A percentile compares a stretch with the other conserved stretches of the same genome.
These are phyloP conservation scores for Eumacrocentrus americanus DNA, from an alignment of 2,888 invertebrate species.

Conservation along the genomic window DNA sequence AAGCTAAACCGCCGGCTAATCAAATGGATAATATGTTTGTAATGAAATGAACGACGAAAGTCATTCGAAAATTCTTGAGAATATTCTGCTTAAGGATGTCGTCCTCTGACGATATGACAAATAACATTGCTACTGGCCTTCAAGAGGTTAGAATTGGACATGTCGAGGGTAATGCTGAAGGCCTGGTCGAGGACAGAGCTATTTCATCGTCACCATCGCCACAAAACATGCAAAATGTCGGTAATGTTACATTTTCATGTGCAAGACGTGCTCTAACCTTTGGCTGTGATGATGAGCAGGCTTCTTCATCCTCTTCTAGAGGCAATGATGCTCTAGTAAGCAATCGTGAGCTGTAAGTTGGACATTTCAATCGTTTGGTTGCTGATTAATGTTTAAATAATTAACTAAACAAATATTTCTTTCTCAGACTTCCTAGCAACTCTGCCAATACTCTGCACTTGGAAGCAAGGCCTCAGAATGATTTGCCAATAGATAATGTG, in stretches of 20 bases:
- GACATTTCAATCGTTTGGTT: slow-evolving; percentile 2
- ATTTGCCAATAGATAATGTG: slow-evolving; percentile 42
- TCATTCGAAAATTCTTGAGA: slow-evolving; percentile 31
- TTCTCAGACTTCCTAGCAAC: slow-evolving; percentile 51
- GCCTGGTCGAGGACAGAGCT: slow-evolving; percentile 33
- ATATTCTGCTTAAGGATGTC: slow-evolving; percentile 49
- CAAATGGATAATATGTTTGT: not conserved
- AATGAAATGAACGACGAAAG: not conserved
- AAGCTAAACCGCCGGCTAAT: no score
- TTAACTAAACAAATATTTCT: not conserved
- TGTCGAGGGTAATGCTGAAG: not conserved
- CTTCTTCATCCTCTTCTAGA: slow-evolving; percentile 41
- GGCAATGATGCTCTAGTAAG: slow-evolving; percentile 23
- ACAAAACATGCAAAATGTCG: slow-evolving; percentile 48
- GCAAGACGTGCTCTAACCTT: slow-evolving; percentile 49
- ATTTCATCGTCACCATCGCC: slow-evolving; percentile 42
- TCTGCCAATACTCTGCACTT: slow-evolving; percentile 46
- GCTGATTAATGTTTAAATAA: not conserved
- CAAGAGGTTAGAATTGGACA: slow-evolving; percentile 38
- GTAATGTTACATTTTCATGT: slow-evolving; percentile 46
- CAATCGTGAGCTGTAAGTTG: slow-evolving; percentile 46
- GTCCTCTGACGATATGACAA: slow-evolving; percentile 45
- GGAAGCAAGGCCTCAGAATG: slow-evolving; percentile 45
- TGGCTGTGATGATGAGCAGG: slow-evolving; percentile 49
- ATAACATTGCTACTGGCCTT: slow-evolving; percentile 40